phyloP scores from a whole-genome alignment of 2,888 invertebrate species.

The Platynereis dumerilii region DNA sequence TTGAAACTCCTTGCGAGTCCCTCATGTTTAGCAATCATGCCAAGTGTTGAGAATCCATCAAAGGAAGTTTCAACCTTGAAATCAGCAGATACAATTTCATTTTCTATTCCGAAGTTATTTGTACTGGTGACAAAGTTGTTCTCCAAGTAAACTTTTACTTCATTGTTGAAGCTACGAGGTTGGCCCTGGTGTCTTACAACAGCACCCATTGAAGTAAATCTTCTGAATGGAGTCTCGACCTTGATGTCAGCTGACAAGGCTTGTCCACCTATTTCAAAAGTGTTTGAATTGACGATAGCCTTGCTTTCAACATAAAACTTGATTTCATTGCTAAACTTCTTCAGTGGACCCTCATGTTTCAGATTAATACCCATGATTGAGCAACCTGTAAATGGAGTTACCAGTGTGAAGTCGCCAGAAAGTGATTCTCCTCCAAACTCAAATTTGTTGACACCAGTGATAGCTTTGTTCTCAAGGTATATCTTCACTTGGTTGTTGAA shows the following conservation, averaged over 20 bases:
- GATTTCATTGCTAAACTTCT: slow-evolving; percentile 1
- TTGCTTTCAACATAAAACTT: background rate
- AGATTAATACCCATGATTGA: background rate
- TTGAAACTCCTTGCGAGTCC: no score
- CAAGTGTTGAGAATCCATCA: no score
- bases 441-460: background rate
- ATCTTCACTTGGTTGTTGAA: slow-evolving; percentile 20
- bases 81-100: no score
- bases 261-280: background rate
- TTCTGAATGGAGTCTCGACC: background rate
- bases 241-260: background rate
- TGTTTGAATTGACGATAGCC: background rate
- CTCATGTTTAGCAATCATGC: no score
- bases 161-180: slow-evolving; percentile 25
- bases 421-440: background rate
- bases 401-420: background rate
- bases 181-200: slow-evolving; percentile 7
- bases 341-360: background rate
- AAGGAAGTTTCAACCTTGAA: no score
- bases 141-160: background rate
- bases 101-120: no score
- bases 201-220: background rate
- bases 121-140: no score
- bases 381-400: background rate
- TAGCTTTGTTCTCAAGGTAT: background rate